Evolutionary conservation across 2,113 vertebrate genomes (phyloP).

Genomic region (Panurus biarmicus): DNA sequence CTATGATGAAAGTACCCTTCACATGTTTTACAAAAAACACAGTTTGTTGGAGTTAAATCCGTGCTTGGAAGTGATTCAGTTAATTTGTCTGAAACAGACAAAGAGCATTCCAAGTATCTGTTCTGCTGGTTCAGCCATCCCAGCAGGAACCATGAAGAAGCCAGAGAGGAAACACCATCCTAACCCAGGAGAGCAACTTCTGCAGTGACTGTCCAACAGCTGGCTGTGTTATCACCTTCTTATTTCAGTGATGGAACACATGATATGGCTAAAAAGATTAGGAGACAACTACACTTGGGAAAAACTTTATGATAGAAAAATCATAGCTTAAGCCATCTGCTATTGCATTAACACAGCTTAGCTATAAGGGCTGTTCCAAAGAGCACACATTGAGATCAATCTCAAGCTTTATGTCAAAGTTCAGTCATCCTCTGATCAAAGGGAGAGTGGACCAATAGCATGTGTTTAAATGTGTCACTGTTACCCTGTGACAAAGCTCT

Average conservation of each 20-base stretch:
- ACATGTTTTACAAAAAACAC: not conserved
- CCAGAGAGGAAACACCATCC: not conserved
- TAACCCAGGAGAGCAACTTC: not conserved
- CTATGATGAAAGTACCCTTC: rapidly evolving
- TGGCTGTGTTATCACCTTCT: not conserved
- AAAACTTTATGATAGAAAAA: not conserved
- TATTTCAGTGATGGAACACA: not conserved
- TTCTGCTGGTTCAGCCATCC: not conserved
- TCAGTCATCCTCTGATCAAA: not conserved
- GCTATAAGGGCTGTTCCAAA: not conserved
- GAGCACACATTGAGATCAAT: rapidly evolving
- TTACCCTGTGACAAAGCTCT: not conserved
- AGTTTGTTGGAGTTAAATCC: not conserved
- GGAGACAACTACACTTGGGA: not conserved
- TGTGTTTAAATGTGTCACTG: not conserved
- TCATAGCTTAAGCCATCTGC: not conserved
- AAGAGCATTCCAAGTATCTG: not conserved
- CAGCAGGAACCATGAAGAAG: not conserved
- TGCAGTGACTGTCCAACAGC: not conserved
- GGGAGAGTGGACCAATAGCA: not conserved
- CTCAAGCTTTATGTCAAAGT: not conserved
- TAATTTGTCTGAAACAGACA: not conserved
- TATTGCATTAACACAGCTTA: not conserved
- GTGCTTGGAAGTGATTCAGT: not conserved
- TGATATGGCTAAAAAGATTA: not conserved